Evolutionary conservation across 2,797 vertebrate genomes (phyloP).

Genomic region (Crenichthys baileyi): DNA sequence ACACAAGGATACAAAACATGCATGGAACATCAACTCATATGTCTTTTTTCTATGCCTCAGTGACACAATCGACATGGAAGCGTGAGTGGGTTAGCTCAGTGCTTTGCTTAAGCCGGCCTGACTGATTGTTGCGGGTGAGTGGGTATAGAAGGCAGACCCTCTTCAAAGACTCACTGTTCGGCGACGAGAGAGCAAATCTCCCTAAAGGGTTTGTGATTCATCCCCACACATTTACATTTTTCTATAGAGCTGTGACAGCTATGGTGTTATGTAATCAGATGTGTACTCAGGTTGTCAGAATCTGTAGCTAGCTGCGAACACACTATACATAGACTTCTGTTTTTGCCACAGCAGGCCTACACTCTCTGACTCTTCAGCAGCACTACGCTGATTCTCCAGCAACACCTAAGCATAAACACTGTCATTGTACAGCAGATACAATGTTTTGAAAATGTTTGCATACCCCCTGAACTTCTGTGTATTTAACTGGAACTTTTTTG

Average conservation of each 20-base stretch:
- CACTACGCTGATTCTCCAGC: conserved; percentile 14
- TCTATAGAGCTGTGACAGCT: conserved; percentile 51
- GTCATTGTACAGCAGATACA: neutral
- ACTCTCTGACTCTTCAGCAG: conserved; percentile 63
- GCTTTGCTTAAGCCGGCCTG: conserved; percentile 61
- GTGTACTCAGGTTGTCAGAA: conserved; percentile 56
- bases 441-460: neutral
- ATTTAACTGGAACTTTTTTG: neutral
- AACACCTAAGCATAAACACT: neutral
- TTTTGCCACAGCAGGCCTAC: conserved; percentile 53
- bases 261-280: conserved; percentile 60
- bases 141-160: conserved; percentile 49
- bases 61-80: conserved; percentile 44
- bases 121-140: conserved; percentile 56
- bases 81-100: conserved; percentile 54
- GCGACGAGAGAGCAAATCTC: conserved; percentile 57
- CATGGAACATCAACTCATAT: conserved; percentile 17
- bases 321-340: conserved; percentile 56
- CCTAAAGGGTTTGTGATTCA: conserved; percentile 37
- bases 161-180: conserved; percentile 62
- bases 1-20: conserved; percentile 7
- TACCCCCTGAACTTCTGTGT: neutral
- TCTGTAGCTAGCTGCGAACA: conserved; percentile 48
- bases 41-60: conserved; percentile 3
- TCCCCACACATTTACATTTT: conserved; percentile 44